A percentile compares a stretch with the other conserved stretches of the same genome.
Evolutionary conservation across 2,797 vertebrate genomes (phyloP).

Genomic region (Dromococcyx pavoninus): DNA sequence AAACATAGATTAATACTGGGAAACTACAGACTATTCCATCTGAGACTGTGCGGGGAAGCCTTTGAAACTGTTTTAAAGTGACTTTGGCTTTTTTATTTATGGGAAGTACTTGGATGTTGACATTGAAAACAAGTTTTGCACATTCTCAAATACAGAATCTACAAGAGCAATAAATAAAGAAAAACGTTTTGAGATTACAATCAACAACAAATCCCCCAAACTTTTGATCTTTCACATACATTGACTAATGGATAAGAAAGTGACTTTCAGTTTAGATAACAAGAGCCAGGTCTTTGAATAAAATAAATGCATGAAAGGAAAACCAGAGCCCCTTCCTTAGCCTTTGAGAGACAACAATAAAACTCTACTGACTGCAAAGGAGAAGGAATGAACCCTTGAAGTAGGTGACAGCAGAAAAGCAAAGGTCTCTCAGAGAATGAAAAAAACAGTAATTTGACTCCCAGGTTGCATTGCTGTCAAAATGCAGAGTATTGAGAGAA

Average conservation of each 20-base stretch:
- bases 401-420: not conserved
- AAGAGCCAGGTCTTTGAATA: conserved; percentile 21
- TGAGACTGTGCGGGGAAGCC: conserved; percentile 34
- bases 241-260: conserved; percentile 62
- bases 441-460: not conserved
- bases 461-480: not conserved
- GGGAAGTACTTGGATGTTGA: conserved; percentile 64
- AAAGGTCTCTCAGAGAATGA: not conserved
- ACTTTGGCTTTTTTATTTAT: conserved; percentile 70
- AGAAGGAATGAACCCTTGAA: not conserved
- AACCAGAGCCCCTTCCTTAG: not conserved
- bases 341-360: not conserved
- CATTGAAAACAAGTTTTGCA: conserved; percentile 65
- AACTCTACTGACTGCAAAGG: not conserved
- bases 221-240: conserved; percentile 54
- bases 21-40: conserved; percentile 45
- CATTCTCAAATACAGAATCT: conserved; percentile 62
- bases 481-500: not conserved
- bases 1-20: conserved; percentile 62
- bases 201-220: conserved; percentile 18
- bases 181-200: conserved; percentile 35
- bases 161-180: conserved; percentile 64
- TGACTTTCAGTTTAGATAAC: conserved; percentile 59
- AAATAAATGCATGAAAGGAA: conserved; percentile 34
- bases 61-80: conserved; percentile 67